Percentiles rank a stretch among this genome's conserved stretches.
Evolutionary conservation across 2,888 invertebrate genomes (phyloP).

Genomic region (Clostera curtula): DNA sequence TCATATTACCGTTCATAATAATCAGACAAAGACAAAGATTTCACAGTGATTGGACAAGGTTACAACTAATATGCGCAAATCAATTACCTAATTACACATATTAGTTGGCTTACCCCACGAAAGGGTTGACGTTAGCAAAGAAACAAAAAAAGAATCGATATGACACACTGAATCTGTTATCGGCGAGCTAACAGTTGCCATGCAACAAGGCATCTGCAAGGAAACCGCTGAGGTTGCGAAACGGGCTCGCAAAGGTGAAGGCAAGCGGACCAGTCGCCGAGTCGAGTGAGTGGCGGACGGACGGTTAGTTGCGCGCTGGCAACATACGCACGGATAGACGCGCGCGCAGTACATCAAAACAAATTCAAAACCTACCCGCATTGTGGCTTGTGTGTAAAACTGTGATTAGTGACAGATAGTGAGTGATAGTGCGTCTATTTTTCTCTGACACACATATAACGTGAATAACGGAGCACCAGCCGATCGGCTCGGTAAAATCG

Average conservation of each 20-base stretch:
- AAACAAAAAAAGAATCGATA: slow-evolving; percentile 16
- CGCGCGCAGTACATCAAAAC: slow-evolving; percentile 42
- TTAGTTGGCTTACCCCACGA: too few relatives aligned
- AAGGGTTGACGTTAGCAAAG: slow-evolving; percentile 8
- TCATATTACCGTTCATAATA: too few relatives aligned
- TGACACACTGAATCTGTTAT: slow-evolving; percentile 21
- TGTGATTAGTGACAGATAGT: slow-evolving; percentile 30
- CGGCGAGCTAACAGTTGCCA: slow-evolving; percentile 53
- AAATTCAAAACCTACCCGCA: slow-evolving; percentile 29
- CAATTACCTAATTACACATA: too few relatives aligned
- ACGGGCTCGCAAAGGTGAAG: slow-evolving; percentile 58
- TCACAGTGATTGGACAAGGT: too few relatives aligned
- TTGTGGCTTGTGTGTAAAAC: slow-evolving; percentile 42
- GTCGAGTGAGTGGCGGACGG: slow-evolving; percentile 55
- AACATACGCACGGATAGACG: slow-evolving; percentile 23
- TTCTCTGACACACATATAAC: slow-evolving; percentile 68
- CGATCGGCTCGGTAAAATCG: slow-evolving; percentile 68
- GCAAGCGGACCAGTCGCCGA: slow-evolving; percentile 58
- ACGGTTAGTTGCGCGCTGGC: slow-evolving; percentile 43
- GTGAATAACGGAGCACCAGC: slow-evolving; percentile 68
- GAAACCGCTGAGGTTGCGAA: slow-evolving; percentile 62
- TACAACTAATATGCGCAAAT: too few relatives aligned
- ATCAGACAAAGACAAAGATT: too few relatives aligned
- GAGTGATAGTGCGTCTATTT: slow-evolving; percentile 54
- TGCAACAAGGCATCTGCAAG: slow-evolving; percentile 68